Percentiles rank a stretch among this genome's conserved stretches.
These are phyloP conservation scores for Palythoa caribaeorum DNA, from an alignment of 92 coral and sea anemone species.

Conservation along the genomic window DNA sequence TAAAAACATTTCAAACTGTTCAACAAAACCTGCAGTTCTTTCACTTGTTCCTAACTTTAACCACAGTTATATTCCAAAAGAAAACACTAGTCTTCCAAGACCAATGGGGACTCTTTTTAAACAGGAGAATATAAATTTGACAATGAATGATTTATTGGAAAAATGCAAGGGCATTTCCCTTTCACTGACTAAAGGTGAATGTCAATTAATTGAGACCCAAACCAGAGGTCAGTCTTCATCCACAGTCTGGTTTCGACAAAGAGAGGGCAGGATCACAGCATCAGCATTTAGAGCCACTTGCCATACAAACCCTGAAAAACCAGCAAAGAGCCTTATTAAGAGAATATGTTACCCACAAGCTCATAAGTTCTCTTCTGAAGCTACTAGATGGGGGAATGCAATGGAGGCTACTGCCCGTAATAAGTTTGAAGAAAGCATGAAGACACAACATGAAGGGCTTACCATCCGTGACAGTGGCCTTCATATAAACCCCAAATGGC, in stretches of 20 bases:
- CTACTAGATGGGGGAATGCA: conserved; percentile 33
- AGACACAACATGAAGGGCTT: conserved; percentile 1
- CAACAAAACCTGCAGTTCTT: conserved; percentile 11
- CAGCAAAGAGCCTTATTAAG: conserved; percentile 23
- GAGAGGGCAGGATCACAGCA: conserved; percentile 37
- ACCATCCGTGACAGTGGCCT: conserved; percentile 37
- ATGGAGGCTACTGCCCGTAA: conserved; percentile 26
- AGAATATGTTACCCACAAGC: conserved; percentile 35
- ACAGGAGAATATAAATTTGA: neutral
- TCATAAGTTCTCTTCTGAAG: conserved; percentile 36
- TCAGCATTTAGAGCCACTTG: conserved; percentile 33
- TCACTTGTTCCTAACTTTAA: conserved; percentile 7
- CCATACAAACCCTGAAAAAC: conserved; percentile 30
- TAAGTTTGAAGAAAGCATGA: neutral
- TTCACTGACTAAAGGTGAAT: conserved; percentile 15
- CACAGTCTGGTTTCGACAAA: neutral
- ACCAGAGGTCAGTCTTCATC: conserved; percentile 30
- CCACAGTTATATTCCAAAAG: conserved; percentile 8
- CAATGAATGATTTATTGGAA: neutral
- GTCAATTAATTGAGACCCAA: conserved; percentile 15
- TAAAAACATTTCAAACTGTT: conserved; percentile 5
- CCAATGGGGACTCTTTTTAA: conserved; percentile 5
- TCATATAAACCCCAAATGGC: conserved; percentile 46
- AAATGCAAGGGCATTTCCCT: conserved; percentile 5
- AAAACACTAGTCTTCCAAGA: conserved; percentile 1